Conservation (phyloP, 1,140 invertebrate genomes). For the Dendrolimus kikuchii region DNA sequence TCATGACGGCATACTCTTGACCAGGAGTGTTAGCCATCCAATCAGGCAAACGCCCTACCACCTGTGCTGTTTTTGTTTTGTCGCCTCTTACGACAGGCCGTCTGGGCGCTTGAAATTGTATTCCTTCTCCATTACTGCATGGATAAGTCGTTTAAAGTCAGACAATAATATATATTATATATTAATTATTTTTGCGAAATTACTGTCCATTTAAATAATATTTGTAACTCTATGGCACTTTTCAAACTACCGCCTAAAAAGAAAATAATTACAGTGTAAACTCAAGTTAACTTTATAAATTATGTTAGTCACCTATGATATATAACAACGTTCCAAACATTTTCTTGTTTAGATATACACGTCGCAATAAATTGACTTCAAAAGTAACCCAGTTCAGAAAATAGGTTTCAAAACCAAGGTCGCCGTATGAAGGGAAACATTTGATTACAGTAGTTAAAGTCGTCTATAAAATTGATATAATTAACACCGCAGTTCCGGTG, state of each 20-base stretch:
- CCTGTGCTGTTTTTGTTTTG: too few species aligned
- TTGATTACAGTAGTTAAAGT: conserved; percentile 23
- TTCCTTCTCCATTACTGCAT: too few species aligned
- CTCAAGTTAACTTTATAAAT: conserved; percentile 45
- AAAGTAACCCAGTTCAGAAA: conserved; percentile 39
- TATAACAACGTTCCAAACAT: conserved; percentile 17
- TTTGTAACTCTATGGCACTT: conserved; percentile 6
- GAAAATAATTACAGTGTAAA: conserved; percentile 23
- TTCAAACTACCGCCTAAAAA: too few species aligned
- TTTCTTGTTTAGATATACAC: conserved; percentile 11
- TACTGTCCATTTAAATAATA: too few species aligned
- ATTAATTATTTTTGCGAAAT: too few species aligned
- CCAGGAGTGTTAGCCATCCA: too few species aligned
- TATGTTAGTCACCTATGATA: conserved; percentile 29
- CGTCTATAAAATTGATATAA: conserved; percentile 22
- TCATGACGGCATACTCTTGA: too few species aligned
- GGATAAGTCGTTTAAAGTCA: too few species aligned
- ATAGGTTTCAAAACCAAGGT: conserved; percentile 40
- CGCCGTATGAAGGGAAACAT: conserved; percentile 22
- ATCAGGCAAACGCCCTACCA: too few species aligned
- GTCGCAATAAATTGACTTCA: conserved; percentile 38
- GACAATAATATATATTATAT: too few species aligned
- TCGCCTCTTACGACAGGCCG: too few species aligned
- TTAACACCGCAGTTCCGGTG: conserved; percentile 8
- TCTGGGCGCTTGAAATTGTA: too few species aligned